Evolutionary conservation across 1,140 invertebrate species (phyloP), one percentile per base, ranked within the genome.

Genomic region (Nebria ingens): DNA sequence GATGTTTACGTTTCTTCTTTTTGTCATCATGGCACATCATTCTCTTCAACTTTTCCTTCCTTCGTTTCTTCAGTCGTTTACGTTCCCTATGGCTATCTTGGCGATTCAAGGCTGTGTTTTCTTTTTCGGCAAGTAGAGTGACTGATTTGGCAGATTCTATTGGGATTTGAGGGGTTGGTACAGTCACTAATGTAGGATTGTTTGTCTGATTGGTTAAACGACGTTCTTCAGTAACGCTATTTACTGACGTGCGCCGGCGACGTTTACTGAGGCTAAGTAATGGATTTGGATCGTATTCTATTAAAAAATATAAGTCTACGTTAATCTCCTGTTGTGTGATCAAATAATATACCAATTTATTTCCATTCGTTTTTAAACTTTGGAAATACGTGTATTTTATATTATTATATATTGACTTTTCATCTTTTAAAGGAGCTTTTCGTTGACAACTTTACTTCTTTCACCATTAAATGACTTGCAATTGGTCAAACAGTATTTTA

Each of bases 221-320:
- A 58, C 79, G 77, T 19, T 81, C 76, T 59, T 81, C 78, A n/a
- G 72, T 75, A n/a, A 64, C 62, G 53, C 68, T 68, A 50, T 71
- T 59, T 12, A 73, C 73, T 42, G 80, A 85, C 13, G 76, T 80
- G 42, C 86, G 79, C 58, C 85, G 76, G 62, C 84, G 80, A 61
- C 88, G 75, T 68, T 89, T 90, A 4, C 84, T 82, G 15, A 90
- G 67, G 6, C 83, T 82, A 56, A 86, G 71, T 13, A 91, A 63
- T 11, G 88, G 88, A 72, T 91, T 90, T 2, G 83, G 81, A 71
- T 91, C 87, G 63, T 87, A 87, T 71, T 83, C 83, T 84, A 62
- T 19, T n/a, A n/a, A n/a, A n/a, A 67, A 75, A 58, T 15, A 11
- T 15, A 21, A 51, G 21, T 4, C 9, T 4, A 45, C 4, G 17